These are phyloP conservation scores for Trachelipus rathkii DNA, from an alignment of 1,140 invertebrate genomes.

Conservation along the genomic window DNA sequence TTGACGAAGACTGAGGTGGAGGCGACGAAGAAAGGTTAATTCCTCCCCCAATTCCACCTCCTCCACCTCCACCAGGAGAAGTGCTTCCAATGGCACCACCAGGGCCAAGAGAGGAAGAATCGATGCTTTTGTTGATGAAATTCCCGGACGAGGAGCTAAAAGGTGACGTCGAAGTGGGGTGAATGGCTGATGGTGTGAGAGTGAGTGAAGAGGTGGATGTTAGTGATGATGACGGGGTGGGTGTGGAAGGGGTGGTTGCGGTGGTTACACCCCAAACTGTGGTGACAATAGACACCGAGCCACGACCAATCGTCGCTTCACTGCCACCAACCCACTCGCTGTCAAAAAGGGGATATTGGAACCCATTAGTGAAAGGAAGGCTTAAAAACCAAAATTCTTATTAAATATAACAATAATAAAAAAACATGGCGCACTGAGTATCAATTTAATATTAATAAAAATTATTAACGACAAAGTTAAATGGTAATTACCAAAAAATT, in stretches of 20 bases:
- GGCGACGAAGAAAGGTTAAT: neutral
- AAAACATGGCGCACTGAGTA: too few species aligned
- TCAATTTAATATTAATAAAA: too few species aligned
- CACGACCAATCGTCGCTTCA: neutral
- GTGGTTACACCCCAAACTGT: neutral
- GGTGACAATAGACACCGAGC: neutral
- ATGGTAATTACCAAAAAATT: too few species aligned
- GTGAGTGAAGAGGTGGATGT: neutral
- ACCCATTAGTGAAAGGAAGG: neutral
- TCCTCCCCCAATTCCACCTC: neutral
- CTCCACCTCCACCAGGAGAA: neutral
- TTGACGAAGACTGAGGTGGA: too few species aligned
- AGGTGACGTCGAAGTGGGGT: neutral
- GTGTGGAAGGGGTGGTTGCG: neutral
- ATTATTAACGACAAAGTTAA: too few species aligned
- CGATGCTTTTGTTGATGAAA: neutral
- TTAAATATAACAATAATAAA: too few species aligned
- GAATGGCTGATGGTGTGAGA: neutral
- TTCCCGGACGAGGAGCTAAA: neutral
- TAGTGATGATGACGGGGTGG: neutral
- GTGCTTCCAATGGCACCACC: neutral
- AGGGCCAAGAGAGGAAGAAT: neutral
- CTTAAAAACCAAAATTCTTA: too few species aligned
- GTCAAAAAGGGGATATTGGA: neutral
- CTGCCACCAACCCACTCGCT: conserved; percentile 1